Percentiles rank a stretch among this genome's conserved stretches.
Conservation (phyloP, 2,888 invertebrate species). For the Gastrophysa polygoni region DNA sequence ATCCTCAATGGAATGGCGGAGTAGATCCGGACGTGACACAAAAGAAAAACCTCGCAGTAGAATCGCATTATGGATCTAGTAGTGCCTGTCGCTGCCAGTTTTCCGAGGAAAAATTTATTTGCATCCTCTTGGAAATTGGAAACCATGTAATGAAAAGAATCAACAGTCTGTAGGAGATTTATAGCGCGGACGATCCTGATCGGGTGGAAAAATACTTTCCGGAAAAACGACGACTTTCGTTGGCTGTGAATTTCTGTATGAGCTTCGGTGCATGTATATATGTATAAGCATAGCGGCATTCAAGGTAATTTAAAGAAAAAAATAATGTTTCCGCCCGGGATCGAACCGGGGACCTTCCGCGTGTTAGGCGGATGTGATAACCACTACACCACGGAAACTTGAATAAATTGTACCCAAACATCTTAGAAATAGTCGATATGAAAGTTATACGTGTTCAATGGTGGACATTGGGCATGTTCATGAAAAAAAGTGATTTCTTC, state of each 20-base stretch:
- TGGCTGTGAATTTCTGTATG: no score
- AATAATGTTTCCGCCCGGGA: conserved; percentile 56
- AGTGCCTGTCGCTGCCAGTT: not conserved
- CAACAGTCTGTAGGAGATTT: not conserved
- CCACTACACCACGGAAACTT: conserved; percentile 86
- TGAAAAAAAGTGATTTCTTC: no score
- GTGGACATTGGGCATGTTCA: no score
- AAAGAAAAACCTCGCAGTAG: not conserved
- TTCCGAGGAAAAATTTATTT: not conserved
- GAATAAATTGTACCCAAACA: not conserved
- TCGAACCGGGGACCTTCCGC: conserved; percentile 59
- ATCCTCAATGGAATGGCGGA: not conserved
- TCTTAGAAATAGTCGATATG: no score
- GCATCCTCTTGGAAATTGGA: not conserved
- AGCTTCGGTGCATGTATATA: no score
- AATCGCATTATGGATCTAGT: not conserved
- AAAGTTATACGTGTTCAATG: no score
- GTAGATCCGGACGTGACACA: not conserved
- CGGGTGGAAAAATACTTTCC: not conserved
- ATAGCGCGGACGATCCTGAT: not conserved
- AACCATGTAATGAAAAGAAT: not conserved
- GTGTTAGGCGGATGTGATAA: conserved; percentile 92
- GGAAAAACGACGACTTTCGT: no score
- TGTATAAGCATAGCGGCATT: no score
- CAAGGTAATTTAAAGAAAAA: conserved; percentile 21